phyloP scores from a whole-genome alignment of 2,888 invertebrate genomes.

The Tribolium freemani region DNA sequence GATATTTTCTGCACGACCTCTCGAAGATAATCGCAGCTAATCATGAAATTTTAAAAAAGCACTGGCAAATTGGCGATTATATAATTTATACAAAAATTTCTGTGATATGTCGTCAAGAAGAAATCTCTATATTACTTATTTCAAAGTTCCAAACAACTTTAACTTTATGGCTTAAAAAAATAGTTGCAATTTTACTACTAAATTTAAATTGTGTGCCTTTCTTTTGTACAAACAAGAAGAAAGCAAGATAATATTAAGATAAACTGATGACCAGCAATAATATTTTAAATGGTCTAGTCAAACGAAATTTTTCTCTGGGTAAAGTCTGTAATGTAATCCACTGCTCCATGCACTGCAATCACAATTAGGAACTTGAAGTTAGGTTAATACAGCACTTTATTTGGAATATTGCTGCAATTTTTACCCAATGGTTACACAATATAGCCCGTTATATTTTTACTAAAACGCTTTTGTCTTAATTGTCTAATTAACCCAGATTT shows the following conservation, averaged over 20 bases:
- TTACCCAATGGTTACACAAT: constrained; percentile 1
- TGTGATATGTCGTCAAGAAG: too few species aligned
- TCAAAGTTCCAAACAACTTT: too few species aligned
- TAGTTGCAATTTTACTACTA: too few species aligned
- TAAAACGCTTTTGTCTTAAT: constrained; percentile 16
- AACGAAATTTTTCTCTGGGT: background rate
- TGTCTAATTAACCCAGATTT: constrained; percentile 24
- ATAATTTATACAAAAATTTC: background rate
- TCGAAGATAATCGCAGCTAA: background rate
- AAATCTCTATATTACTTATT: too few species aligned
- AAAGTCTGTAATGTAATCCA: background rate
- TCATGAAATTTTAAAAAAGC: background rate
- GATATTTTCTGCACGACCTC: background rate
- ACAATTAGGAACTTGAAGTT: background rate
- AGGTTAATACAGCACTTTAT: background rate
- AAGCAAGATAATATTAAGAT: constrained; percentile 14
- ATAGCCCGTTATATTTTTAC: background rate
- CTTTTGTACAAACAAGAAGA: constrained; percentile 5
- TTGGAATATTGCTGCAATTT: constrained; percentile 2
- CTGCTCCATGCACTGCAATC: background rate
- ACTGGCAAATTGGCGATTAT: background rate
- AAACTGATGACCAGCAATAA: background rate
- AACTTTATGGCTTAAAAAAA: too few species aligned
- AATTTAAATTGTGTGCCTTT: constrained; percentile 12
- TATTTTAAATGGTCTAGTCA: background rate